Percentiles rank a stretch among this genome's conserved stretches.
phyloP scores from a whole-genome alignment of 2,113 vertebrate species.

The Tragulus kanchil region DNA sequence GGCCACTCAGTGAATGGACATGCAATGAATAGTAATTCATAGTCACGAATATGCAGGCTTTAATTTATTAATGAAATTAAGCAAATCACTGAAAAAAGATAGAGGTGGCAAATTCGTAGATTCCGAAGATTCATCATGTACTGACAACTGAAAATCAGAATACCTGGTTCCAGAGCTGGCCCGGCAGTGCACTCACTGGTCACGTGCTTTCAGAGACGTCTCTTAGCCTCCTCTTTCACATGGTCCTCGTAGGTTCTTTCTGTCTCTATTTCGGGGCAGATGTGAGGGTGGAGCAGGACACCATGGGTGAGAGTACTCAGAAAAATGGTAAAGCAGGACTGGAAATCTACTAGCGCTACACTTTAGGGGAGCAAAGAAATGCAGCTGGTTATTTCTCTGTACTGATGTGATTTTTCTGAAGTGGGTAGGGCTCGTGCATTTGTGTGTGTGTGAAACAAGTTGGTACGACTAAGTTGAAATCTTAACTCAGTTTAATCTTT shows the following conservation, averaged over 20 bases:
- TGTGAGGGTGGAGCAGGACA: background rate
- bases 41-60: background rate
- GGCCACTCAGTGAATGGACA: background rate
- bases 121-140: background rate
- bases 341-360: background rate
- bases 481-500: background rate
- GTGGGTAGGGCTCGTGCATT: background rate
- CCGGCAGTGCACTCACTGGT: background rate
- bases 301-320: background rate
- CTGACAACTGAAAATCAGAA: background rate
- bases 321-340: background rate
- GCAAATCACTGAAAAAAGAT: background rate
- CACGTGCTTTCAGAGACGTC: background rate
- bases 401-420: background rate
- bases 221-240: background rate
- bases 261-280: background rate
- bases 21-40: background rate
- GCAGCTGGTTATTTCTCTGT: background rate
- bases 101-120: background rate
- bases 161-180: background rate
- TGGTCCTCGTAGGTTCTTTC: fast-evolving
- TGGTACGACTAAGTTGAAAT: background rate
- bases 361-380: background rate
- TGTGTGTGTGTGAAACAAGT: background rate
- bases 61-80: conserved; percentile 52